Conservation (phyloP, 2,888 invertebrate genomes). For the Dysmachus trigonus region DNA sequence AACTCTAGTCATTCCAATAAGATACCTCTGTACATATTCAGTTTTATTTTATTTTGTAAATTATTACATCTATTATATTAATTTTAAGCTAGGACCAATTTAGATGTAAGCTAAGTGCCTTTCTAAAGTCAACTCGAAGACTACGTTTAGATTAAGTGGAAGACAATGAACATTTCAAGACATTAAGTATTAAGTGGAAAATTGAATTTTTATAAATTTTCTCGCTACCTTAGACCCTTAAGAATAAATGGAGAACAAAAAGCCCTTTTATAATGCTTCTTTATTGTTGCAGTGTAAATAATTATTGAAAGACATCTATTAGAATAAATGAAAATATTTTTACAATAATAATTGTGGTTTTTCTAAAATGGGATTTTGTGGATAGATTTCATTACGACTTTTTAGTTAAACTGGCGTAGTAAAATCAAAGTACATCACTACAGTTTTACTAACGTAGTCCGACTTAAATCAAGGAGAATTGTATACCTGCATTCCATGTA, state of each 20-base stretch:
- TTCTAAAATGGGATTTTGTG: neutral
- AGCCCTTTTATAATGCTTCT: neutral
- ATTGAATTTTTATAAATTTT: neutral
- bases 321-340: neutral
- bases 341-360: neutral
- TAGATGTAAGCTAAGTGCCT: conserved; percentile 23
- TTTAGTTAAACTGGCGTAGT: no score
- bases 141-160: conserved; percentile 29
- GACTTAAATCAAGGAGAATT: no score
- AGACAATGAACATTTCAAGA: conserved; percentile 24
- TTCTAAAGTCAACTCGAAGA: neutral
- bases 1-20: conserved; percentile 44
- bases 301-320: neutral
- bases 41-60: conserved; percentile 21
- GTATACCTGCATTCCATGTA: no score
- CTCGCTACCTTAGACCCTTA: neutral
- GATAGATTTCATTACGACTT: neutral
- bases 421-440: no score
- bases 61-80: neutral
- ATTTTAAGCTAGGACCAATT: neutral
- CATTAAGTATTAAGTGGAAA: neutral
- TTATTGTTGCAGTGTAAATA: neutral
- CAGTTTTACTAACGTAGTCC: no score
- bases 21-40: conserved; percentile 25
- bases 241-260: conserved; percentile 27